Percentiles rank a stretch among this genome's conserved stretches.
These are phyloP conservation scores for Fratercula arctica DNA, from an alignment of 2,797 vertebrate species.

Conservation along the genomic window DNA sequence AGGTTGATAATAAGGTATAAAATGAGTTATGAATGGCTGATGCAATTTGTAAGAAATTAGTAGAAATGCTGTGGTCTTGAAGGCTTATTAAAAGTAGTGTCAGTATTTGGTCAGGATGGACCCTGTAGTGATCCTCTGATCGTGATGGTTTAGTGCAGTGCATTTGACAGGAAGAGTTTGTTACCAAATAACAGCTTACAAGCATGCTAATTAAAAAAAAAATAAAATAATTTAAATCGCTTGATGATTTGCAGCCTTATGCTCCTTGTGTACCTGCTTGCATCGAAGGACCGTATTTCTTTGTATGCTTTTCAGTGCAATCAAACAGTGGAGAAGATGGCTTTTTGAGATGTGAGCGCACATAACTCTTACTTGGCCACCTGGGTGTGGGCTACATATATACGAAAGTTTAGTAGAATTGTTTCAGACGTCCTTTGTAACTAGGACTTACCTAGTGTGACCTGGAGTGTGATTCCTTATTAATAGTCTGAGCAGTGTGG, in stretches of 20 bases:
- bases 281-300: fast-evolving
- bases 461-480: background rate
- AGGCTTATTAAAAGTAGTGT: fast-evolving
- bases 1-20: background rate
- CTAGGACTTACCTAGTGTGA: background rate
- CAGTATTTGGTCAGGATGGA: background rate
- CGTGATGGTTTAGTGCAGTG: background rate
- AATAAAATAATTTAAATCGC: background rate
- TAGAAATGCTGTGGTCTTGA: background rate
- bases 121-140: background rate
- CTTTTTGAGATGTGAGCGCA: background rate
- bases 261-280: background rate
- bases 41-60: background rate
- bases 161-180: background rate
- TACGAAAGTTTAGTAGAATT: background rate
- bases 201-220: background rate
- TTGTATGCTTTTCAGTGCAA: fast-evolving
- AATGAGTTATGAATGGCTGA: background rate
- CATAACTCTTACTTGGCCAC: background rate
- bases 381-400: background rate
- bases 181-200: background rate
- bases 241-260: background rate
- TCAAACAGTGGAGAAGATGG: background rate
- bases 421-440: background rate
- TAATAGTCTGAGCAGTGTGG: background rate